These are phyloP conservation scores for Pocillopora meandrina DNA, from an alignment of 92 coral and sea anemone genomes.

Conservation along the genomic window DNA sequence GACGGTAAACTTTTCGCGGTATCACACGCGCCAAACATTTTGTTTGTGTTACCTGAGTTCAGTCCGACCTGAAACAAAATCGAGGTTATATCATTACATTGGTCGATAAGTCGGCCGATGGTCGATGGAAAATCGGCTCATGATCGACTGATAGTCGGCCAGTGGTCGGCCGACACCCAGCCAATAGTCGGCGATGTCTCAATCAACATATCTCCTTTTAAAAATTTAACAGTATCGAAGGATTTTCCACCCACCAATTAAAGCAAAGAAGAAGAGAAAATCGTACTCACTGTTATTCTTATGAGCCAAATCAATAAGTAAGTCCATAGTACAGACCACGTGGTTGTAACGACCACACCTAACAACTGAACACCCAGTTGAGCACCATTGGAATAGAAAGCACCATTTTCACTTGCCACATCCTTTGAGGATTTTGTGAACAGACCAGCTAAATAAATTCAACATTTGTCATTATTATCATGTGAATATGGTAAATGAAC, in stretches of 20 bases:
- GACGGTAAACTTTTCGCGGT: conserved; percentile 14
- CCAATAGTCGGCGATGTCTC: too few relatives aligned
- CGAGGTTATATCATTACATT: background rate
- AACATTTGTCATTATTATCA: background rate
- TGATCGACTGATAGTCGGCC: too few relatives aligned
- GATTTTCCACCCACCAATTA: too few relatives aligned
- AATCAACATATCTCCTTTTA: too few relatives aligned
- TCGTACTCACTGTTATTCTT: conserved; percentile 77
- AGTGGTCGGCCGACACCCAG: too few relatives aligned
- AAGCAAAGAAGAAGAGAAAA: background rate
- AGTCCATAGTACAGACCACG: conserved; percentile 86
- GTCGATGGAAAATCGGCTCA: too few relatives aligned
- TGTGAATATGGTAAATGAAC: background rate
- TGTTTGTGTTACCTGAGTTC: conserved; percentile 13
- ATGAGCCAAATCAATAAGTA: conserved; percentile 85
- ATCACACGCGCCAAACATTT: conserved; percentile 18
- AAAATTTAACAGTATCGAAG: too few relatives aligned
- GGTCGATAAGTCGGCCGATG: too few relatives aligned
- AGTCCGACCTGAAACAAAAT: conserved; percentile 62
- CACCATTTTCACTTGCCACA: conserved; percentile 61
- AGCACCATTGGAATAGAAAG: conserved; percentile 76
- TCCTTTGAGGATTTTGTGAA: conserved; percentile 68
- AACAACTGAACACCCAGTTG: conserved; percentile 89
- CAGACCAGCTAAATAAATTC: conserved; percentile 73
- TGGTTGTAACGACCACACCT: conserved; percentile 67